Percentiles rank a stretch among this genome's conserved stretches.
phyloP scores from a whole-genome alignment of 2,888 invertebrate genomes.

The Mythimna pallens region DNA sequence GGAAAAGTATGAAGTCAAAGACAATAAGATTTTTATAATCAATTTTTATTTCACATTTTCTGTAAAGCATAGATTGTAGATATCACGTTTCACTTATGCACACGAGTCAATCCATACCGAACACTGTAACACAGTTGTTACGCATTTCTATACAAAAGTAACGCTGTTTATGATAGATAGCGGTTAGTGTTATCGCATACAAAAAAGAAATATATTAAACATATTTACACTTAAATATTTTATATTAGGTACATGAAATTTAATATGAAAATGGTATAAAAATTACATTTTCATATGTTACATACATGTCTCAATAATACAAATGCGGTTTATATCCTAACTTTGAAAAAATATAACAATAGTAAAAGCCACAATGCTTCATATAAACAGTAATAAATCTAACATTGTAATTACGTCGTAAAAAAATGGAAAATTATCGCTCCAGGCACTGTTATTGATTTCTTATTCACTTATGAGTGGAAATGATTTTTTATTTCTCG shows the following conservation, averaged over 20 bases:
- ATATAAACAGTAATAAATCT: conserved; percentile 83
- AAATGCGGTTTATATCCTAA: conserved; percentile 87
- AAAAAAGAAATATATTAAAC: conserved; percentile 87
- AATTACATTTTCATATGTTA: conserved; percentile 89
- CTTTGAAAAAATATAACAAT: conserved; percentile 89
- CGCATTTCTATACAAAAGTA: conserved; percentile 88
- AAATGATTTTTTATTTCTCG: conserved; percentile 43
- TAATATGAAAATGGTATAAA: conserved; percentile 90
- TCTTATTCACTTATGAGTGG: conserved; percentile 70
- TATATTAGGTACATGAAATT: conserved; percentile 89
- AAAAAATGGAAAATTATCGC: conserved; percentile 82
- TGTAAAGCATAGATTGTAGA: conserved; percentile 91
- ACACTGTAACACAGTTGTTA: conserved; percentile 84
- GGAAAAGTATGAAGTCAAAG: conserved; percentile 34
- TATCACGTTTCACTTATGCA: conserved; percentile 90
- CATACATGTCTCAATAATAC: conserved; percentile 87
- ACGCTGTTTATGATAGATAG: conserved; percentile 85
- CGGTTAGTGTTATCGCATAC: conserved; percentile 88
- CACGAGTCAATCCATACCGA: conserved; percentile 88
- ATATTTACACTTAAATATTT: conserved; percentile 88
- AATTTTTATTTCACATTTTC: conserved; percentile 89
- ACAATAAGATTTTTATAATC: conserved; percentile 77
- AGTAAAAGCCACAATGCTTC: conserved; percentile 87
- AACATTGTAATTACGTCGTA: conserved; percentile 79
- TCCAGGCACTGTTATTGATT: conserved; percentile 86